Percentiles rank a stretch among this genome's conserved stretches.
Conservation (phyloP, 2,797 vertebrate genomes). For the Clamator glandarius region DNA sequence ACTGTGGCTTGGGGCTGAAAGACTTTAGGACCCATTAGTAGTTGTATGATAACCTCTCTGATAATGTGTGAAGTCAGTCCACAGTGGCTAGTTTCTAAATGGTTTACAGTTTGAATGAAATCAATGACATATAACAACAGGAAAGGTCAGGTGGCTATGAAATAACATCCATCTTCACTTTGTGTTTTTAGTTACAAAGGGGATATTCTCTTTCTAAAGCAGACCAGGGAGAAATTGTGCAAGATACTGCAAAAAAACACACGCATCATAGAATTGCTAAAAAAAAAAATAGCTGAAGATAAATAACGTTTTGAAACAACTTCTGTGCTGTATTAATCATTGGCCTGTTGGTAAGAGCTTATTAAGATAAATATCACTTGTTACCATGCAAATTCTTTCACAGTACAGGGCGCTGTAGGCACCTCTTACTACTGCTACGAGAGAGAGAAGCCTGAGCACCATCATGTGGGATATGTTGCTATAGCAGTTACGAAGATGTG, state of each 20-base stretch:
- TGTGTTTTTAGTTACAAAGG: not conserved
- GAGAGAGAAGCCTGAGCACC: not conserved
- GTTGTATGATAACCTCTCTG: not conserved
- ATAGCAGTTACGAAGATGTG: accelerated
- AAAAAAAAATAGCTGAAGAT: accelerated
- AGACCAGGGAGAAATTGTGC: not conserved
- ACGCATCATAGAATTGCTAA: accelerated
- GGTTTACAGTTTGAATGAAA: not conserved
- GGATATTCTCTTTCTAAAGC: not conserved
- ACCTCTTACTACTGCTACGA: accelerated
- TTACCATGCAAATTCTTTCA: accelerated
- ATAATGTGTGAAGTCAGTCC: accelerated
- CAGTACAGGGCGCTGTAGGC: accelerated
- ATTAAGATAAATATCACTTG: not conserved
- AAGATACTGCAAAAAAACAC: not conserved
- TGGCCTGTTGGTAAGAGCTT: accelerated
- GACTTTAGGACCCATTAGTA: not conserved
- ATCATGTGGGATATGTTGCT: not conserved
- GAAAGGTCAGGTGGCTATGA: accelerated
- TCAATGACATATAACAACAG: not conserved
- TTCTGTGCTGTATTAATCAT: not conserved
- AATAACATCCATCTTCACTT: accelerated
- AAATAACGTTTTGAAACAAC: not conserved
- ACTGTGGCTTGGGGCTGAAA: not conserved
- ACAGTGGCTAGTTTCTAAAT: not conserved